Evolutionary conservation across 92 coral and sea anemone species (phyloP), one percentile per base, ranked within the genome.

Genomic region (Micromussa lordhowensis): DNA sequence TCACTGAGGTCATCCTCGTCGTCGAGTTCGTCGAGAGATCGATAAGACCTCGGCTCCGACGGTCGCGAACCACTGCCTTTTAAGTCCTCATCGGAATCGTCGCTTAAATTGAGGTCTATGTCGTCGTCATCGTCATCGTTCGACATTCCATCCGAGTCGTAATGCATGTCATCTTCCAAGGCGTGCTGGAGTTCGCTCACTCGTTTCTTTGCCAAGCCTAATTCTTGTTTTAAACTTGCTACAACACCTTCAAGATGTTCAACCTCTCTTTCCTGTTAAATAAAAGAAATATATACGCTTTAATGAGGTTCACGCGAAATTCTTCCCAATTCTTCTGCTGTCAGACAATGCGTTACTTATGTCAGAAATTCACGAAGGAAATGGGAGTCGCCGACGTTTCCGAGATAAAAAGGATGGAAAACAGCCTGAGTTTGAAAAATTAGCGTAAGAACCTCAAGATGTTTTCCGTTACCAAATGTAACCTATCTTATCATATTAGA

Each of bases 21-120:
- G 78, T 96, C 98, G 38, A 97, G 86, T 81, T 96, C 98, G 64
- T 97, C 99, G 77, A 91, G 86, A 28, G 99, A 97, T 79, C 96
- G 96, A 75, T 97, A 97, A n/a, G 99, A 97, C 76, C 98, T 92
- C 58, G 99, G 96, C 78, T 97, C 98, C 44, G 99, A 97, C 1
- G 94, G 96, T 35, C 94, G 90, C 59, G 99, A 95, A 16, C 82
- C 93, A 79, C 88, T 94, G 28, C 88, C 91, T 35, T 85, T 36
- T 44, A 88, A 87, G 11, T 61, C 63, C 26, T 72, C 76, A 80
- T 92, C 95, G 68, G 93, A 87, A 85, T 91, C 93, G 78, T 87
- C 91, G 70, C 93, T 90, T 32, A 85, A 82, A 63, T 69, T 85
- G 51, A 85, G 74, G 85, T 81, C 91, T 72, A 85, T 86, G 57